These are phyloP conservation scores for Hippocampus mohnikei DNA, from an alignment of 2,113 vertebrate species.

Conservation along the genomic window DNA sequence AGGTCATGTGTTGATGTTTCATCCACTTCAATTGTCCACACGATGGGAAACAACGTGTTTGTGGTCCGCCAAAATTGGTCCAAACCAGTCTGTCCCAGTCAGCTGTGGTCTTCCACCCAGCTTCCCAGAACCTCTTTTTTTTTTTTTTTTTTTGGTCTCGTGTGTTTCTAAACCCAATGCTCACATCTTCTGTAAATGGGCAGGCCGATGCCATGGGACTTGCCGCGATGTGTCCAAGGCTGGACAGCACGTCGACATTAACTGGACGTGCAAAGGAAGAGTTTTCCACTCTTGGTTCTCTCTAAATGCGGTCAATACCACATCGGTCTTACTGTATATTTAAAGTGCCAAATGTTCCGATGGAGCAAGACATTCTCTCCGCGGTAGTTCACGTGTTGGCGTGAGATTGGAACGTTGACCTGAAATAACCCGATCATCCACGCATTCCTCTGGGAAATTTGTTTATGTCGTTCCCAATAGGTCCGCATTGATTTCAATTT, in stretches of 20 bases:
- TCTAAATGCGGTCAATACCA: conserved; percentile 27
- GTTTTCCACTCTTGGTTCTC: conserved; percentile 17
- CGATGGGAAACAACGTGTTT: conserved; percentile 30
- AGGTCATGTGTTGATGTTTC: conserved; percentile 58
- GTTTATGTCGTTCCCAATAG: not conserved
- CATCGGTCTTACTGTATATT: conserved; percentile 32
- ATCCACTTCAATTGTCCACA: conserved; percentile 31
- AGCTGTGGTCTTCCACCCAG: conserved; percentile 41
- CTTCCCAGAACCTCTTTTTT: conserved; percentile 39
- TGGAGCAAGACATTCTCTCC: not conserved
- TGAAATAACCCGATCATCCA: not conserved
- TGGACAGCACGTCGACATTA: conserved; percentile 24
- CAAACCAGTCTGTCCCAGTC: conserved; percentile 26
- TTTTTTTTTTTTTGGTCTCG: conserved; percentile 1
- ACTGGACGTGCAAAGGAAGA: conserved; percentile 22
- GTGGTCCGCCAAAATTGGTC: conserved; percentile 24
- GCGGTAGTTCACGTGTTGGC: not conserved
- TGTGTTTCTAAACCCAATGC: conserved; percentile 24
- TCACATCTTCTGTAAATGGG: not conserved
- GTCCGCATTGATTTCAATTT: not conserved
- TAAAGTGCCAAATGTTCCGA: not conserved
- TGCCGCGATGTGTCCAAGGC: not conserved
- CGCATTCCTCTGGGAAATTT: not conserved
- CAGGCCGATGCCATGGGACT: conserved; percentile 5
- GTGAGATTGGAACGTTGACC: not conserved